These are phyloP conservation scores for Sander vitreus DNA, from an alignment of 2,113 vertebrate genomes.

Conservation along the genomic window DNA sequence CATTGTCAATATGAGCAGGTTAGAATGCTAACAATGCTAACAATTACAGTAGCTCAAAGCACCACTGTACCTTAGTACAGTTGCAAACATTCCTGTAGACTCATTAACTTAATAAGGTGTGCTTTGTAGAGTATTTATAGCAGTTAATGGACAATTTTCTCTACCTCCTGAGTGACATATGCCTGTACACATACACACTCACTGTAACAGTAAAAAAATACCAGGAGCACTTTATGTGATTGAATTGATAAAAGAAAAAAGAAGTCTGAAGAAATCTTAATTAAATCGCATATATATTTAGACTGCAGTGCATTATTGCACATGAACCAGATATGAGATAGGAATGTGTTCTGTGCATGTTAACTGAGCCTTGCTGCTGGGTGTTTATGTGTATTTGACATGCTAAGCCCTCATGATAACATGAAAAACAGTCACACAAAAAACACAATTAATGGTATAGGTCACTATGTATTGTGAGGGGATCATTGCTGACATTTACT, in stretches of 20 bases:
- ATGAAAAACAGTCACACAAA: conserved; percentile 39
- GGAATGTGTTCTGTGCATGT: conserved; percentile 32
- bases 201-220: background rate
- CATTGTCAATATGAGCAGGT: background rate
- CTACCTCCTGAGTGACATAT: too few species aligned
- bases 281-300: conserved; percentile 40
- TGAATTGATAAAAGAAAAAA: conserved; percentile 28
- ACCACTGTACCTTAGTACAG: background rate
- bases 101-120: background rate
- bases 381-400: conserved; percentile 48
- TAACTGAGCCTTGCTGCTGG: conserved; percentile 17
- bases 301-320: conserved; percentile 20
- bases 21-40: background rate
- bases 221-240: background rate
- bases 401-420: conserved; percentile 20
- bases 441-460: conserved; percentile 45
- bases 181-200: background rate
- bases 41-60: background rate
- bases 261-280: background rate
- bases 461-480: conserved; percentile 5
- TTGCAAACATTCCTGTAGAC: background rate
- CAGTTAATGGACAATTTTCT: too few species aligned
- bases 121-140: background rate
- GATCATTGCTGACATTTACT: conserved; percentile 17
- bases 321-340: conserved; percentile 17